These are phyloP conservation scores for Trichopria drosophilae DNA, from an alignment of 2,888 invertebrate species.

Conservation along the genomic window DNA sequence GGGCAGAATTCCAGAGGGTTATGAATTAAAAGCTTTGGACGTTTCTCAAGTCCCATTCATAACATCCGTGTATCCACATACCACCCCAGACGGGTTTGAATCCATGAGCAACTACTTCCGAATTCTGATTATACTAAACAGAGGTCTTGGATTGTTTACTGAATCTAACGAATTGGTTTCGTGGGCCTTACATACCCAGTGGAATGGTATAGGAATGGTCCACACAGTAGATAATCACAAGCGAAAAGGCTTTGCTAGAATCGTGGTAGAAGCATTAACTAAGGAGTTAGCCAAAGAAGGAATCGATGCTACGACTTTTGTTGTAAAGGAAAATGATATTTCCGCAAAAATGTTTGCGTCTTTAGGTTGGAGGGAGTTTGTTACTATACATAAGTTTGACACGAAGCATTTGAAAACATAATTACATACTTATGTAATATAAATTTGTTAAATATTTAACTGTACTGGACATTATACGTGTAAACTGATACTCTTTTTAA, in stretches of 20 bases:
- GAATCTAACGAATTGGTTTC: conserved; percentile 50
- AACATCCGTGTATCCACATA: conserved; percentile 52
- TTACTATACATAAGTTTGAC: too few species aligned
- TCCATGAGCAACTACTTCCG: conserved; percentile 37
- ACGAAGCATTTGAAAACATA: too few species aligned
- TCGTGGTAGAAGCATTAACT: conserved; percentile 48
- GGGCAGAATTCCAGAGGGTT: conserved; percentile 50
- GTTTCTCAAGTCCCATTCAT: conserved; percentile 44
- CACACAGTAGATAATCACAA: conserved; percentile 51
- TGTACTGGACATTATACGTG: too few species aligned
- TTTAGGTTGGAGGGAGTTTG: neutral
- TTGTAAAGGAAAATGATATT: conserved; percentile 46
- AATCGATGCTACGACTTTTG: conserved; percentile 43
- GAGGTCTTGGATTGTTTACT: conserved; percentile 52
- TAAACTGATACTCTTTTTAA: too few species aligned
- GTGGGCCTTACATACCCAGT: conserved; percentile 53
- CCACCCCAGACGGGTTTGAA: conserved; percentile 44
- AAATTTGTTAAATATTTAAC: too few species aligned
- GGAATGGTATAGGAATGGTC: conserved; percentile 50
- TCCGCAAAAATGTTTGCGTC: conserved; percentile 50
- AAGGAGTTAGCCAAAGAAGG: conserved; percentile 51
- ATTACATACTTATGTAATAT: too few species aligned
- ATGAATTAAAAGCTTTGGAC: conserved; percentile 47
- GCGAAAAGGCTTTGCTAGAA: conserved; percentile 52
- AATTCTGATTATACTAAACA: conserved; percentile 49